phyloP scores from a whole-genome alignment of 2,888 invertebrate genomes.

The Chamaedrilus cognettii region DNA sequence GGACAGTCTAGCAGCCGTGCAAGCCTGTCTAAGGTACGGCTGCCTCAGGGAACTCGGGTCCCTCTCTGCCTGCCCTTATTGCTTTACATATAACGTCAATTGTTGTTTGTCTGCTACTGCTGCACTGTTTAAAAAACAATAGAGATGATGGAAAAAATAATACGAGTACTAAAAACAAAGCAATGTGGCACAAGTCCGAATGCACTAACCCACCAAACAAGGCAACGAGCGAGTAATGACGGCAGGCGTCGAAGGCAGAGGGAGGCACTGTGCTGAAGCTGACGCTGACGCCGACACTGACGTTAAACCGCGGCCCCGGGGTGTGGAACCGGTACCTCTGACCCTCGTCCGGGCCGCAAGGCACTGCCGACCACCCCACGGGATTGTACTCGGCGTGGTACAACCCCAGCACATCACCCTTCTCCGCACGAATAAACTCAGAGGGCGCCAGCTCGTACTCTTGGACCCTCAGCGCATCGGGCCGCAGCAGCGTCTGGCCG shows the following conservation, averaged over 20 bases:
- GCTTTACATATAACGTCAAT: too few relatives aligned
- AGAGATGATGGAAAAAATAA: too few relatives aligned
- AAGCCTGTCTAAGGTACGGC: too few relatives aligned
- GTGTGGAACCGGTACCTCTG: conserved; percentile 23
- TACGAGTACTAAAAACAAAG: too few relatives aligned
- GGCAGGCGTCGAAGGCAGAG: conserved; percentile 22
- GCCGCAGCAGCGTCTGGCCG: conserved; percentile 29
- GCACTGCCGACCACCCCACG: conserved; percentile 30
- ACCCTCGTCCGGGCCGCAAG: conserved; percentile 15
- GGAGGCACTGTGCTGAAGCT: conserved; percentile 13
- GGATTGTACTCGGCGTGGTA: conserved; percentile 33
- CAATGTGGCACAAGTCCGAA: too few relatives aligned
- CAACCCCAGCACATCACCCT: conserved; percentile 32
- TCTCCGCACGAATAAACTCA: conserved; percentile 20
- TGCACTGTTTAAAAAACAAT: too few relatives aligned
- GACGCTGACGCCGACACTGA: conserved; percentile 20
- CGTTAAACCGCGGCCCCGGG: conserved; percentile 6
- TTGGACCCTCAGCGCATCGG: conserved; percentile 29
- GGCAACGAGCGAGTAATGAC: conserved; percentile 36
- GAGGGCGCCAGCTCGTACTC: conserved; percentile 12
- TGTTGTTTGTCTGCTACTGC: too few relatives aligned
- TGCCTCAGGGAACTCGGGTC: too few relatives aligned
- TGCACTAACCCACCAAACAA: conserved; percentile 37
- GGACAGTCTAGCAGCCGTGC: too few relatives aligned
- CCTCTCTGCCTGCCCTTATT: too few relatives aligned